Evolutionary conservation across 1,140 invertebrate species (phyloP), one percentile per base, ranked within the genome.

Genomic region (Eupeodes corollae): DNA sequence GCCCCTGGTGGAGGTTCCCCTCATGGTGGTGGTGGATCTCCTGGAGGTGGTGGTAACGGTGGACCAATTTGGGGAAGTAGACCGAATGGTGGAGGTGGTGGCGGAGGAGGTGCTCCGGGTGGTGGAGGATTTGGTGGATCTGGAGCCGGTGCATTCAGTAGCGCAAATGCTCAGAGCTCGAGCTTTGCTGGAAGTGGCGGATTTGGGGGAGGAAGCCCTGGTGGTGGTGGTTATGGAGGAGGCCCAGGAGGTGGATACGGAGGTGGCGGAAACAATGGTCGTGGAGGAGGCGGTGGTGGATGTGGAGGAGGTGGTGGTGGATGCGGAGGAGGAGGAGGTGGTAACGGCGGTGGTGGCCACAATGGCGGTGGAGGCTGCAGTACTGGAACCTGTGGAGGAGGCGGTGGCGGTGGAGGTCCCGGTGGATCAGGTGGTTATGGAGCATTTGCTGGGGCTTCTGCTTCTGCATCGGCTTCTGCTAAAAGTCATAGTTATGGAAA

Each of bases 91-190:
- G 43, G 57, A n/a, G 50, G 50, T 0, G 52, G 42, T 12, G 48
- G 41, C 0, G 53, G 39, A 5, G 44, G 53, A 5, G 48, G 46
- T 10, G 52, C 46, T 11, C 58, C 66, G 12, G 52, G 39, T 3
- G 52, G 49, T 14, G 47, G 35, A 11, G 45, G 19, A 1, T 63
- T 72, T 18, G 57, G 71, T 3, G 61, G 72, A 1, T 63, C 71
- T 1, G 60, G 71, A 2, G 58, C 70, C 3, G 55, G 68, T 2
- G 58, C 65, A 0, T 52, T 67, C 12, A 61, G 72, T 32, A 56
- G 70, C 8, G 61, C 72, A 1, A 63, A 71, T 1, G 60, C 70
- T 2, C 62, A 70, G 3, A 54, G 68, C 2, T 57, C 66, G 1
- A 54, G 67, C 13, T 60, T 63, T 42, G 54, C 60, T 10, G 56